These are phyloP conservation scores for Hymenopus coronatus DNA, from an alignment of 2,888 invertebrate genomes.

Conservation along the genomic window DNA sequence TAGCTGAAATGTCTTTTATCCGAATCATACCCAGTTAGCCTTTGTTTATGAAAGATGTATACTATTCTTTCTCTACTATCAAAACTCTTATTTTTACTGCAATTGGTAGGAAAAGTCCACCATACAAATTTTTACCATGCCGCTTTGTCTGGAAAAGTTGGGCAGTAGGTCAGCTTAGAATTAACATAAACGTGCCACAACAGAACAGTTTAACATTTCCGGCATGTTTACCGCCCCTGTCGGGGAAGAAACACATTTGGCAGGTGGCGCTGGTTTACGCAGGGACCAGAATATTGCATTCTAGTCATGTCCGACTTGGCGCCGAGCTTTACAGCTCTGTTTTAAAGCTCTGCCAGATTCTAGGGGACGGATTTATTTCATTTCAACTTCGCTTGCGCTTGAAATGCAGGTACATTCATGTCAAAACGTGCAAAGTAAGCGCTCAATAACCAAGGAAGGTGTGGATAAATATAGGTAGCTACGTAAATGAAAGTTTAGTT, in stretches of 20 bases:
- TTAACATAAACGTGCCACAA: too few species aligned
- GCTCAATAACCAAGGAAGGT: not conserved
- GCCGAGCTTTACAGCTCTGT: not conserved
- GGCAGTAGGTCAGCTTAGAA: too few species aligned
- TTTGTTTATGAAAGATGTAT: too few species aligned
- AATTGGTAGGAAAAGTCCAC: too few species aligned
- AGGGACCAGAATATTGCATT: not conserved
- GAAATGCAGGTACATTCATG: not conserved
- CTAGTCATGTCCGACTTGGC: not conserved
- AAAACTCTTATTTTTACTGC: too few species aligned
- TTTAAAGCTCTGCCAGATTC: not conserved
- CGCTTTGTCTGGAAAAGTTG: too few species aligned
- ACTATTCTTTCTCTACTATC: too few species aligned
- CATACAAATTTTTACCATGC: too few species aligned
- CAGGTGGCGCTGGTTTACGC: not conserved
- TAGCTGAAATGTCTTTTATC: too few species aligned
- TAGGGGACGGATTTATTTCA: not conserved
- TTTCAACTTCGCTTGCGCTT: not conserved
- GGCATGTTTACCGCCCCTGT: not conserved
- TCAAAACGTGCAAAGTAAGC: not conserved
- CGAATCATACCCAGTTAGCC: too few species aligned
- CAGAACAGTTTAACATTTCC: not conserved
- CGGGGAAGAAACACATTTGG: not conserved
- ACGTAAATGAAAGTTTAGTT: not conserved
- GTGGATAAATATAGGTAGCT: not conserved